Conservation (phyloP, 35 echinoderm and acorn worm genomes). For the Holothuria glaberrima region DNA sequence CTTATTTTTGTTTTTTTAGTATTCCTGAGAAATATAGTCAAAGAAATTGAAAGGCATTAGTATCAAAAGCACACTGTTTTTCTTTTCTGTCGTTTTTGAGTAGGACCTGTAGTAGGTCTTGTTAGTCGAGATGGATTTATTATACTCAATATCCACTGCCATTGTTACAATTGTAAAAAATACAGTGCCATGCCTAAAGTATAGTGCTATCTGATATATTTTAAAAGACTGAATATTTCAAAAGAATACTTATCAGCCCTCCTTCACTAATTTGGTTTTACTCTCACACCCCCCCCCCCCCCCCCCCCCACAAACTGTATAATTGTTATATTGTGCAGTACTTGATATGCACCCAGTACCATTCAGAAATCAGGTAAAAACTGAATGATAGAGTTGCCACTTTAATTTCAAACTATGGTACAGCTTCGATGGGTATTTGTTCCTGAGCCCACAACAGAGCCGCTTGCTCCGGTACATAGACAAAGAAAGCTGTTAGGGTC, state of each 20-base stretch:
- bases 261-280: too few species aligned
- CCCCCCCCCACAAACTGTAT: too few species aligned
- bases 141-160: conserved; percentile 9
- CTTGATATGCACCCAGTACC: background rate
- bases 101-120: conserved; percentile 6
- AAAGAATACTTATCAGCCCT: too few species aligned
- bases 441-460: background rate
- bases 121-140: background rate
- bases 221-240: background rate
- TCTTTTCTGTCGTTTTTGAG: conserved; percentile 9
- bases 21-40: background rate
- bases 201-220: background rate
- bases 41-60: background rate
- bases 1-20: background rate
- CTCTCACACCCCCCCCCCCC: too few species aligned
- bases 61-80: background rate
- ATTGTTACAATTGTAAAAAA: conserved; percentile 5
- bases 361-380: background rate
- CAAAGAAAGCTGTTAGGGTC: background rate
- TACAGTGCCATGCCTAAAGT: conserved; percentile 13
- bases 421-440: background rate
- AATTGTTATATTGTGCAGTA: too few species aligned
- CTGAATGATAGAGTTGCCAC: background rate
- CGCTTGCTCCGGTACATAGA: background rate
- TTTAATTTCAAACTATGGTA: conserved; percentile 16